phyloP scores from a whole-genome alignment of 2,888 invertebrate genomes.

The Ophioninae sp. region DNA sequence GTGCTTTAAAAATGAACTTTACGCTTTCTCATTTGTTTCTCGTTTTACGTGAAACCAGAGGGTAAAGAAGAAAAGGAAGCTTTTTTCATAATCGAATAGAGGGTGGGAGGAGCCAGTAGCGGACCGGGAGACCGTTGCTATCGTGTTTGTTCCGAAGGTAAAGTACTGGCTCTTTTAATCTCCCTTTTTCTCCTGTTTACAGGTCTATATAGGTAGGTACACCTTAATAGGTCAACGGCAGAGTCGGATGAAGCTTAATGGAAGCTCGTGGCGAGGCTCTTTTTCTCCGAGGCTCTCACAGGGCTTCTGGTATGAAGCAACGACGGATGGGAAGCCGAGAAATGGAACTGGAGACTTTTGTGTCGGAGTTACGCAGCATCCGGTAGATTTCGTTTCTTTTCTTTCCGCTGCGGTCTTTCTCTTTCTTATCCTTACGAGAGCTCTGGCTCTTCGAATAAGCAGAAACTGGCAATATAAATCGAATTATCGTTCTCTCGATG shows the following conservation, averaged over 20 bases:
- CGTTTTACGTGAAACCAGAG: constrained; percentile 3
- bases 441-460: constrained; percentile 41
- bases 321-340: constrained; percentile 41
- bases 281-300: constrained; percentile 53
- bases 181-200: not conserved
- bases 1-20: constrained; percentile 7
- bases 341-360: constrained; percentile 50
- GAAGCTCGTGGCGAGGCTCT: constrained; percentile 63
- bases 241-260: constrained; percentile 66
- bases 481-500: constrained; percentile 63
- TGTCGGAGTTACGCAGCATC: constrained; percentile 24
- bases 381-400: constrained; percentile 3
- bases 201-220: not conserved
- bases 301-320: constrained; percentile 36
- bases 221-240: constrained; percentile 66
- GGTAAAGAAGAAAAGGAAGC: constrained; percentile 12
- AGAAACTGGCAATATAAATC: constrained; percentile 62
- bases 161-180: constrained; percentile 47
- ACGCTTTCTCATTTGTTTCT: constrained; percentile 12
- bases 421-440: constrained; percentile 38
- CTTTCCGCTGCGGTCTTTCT: not conserved
- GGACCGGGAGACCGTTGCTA: constrained; percentile 37
- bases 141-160: constrained; percentile 35
- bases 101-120: constrained; percentile 39
- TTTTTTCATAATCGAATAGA: constrained; percentile 36